phyloP scores from a whole-genome alignment of 2,113 vertebrate genomes.

The Nothocercus nigrocapillus region DNA sequence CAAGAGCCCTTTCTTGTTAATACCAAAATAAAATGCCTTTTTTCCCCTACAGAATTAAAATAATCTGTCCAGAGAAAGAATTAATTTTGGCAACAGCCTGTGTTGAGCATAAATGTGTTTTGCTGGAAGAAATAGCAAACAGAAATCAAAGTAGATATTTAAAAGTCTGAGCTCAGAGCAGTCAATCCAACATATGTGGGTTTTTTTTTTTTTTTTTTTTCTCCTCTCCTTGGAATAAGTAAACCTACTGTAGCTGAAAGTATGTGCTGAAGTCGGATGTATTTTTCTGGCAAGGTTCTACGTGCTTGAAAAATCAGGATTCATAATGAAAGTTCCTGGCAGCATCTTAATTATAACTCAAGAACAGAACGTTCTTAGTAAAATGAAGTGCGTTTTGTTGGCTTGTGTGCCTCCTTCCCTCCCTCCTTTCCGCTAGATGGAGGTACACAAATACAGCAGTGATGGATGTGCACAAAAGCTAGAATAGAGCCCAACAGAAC shows the following conservation, averaged over 20 bases:
- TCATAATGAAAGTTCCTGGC: slow-evolving; percentile 50
- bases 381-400: slow-evolving; percentile 30
- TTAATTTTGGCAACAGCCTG: neutral
- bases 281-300: slow-evolving; percentile 34
- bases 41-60: neutral
- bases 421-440: slow-evolving; percentile 61
- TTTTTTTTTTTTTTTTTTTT: neutral
- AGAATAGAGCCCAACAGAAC: slow-evolving; percentile 10
- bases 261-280: slow-evolving; percentile 28
- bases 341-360: slow-evolving; percentile 44
- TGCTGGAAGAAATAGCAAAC: neutral
- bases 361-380: slow-evolving; percentile 53
- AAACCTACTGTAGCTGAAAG: neutral
- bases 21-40: neutral
- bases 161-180: slow-evolving; percentile 9
- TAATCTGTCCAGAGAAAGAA: neutral
- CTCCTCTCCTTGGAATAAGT: neutral
- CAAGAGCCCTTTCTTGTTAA: neutral
- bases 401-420: slow-evolving; percentile 12
- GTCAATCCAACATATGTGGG: neutral
- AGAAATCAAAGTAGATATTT: neutral
- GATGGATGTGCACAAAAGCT: slow-evolving; percentile 20
- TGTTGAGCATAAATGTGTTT: neutral
- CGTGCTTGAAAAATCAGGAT: slow-evolving; percentile 45
- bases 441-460: slow-evolving; percentile 24